A percentile compares a stretch with the other conserved stretches of the same genome.
phyloP scores from a whole-genome alignment of 2,113 vertebrate species.

The Campylorhamphus procurvoides region DNA sequence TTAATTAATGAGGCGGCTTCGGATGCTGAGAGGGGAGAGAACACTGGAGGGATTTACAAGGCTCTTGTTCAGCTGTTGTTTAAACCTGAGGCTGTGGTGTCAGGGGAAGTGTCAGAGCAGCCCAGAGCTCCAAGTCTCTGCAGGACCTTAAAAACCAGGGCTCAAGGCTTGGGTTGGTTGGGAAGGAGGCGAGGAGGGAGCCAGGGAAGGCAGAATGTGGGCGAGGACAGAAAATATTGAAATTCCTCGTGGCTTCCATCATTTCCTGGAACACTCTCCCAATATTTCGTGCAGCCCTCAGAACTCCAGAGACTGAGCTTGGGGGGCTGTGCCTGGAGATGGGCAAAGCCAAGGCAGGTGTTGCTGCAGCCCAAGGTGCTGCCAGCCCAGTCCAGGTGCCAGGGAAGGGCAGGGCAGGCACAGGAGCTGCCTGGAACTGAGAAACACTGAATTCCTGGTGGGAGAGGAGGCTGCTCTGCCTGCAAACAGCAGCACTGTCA shows the following conservation, averaged over 20 bases:
- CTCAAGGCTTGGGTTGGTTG: not conserved
- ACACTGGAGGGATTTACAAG: not conserved
- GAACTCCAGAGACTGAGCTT: not conserved
- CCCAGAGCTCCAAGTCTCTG: not conserved
- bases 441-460: not conserved
- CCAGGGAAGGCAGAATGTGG: not conserved
- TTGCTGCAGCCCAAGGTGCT: not conserved
- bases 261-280: constrained; percentile 20
- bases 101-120: not conserved
- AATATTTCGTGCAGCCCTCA: not conserved
- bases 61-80: not conserved
- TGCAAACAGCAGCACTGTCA: not conserved
- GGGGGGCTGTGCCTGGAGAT: not conserved
- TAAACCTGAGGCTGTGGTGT: accelerated
- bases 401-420: not conserved
- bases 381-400: not conserved
- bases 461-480: not conserved
- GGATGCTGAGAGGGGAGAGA: not conserved
- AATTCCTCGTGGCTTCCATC: constrained; percentile 44
- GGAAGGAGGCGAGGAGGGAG: not conserved
- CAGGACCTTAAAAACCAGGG: not conserved
- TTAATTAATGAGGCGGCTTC: not conserved
- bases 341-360: not conserved
- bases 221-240: constrained; percentile 27
- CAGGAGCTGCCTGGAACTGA: not conserved